A percentile compares a stretch with the other conserved stretches of the same genome.
Evolutionary conservation across 2,888 invertebrate genomes (phyloP).

Genomic region (Pinctada fucata): DNA sequence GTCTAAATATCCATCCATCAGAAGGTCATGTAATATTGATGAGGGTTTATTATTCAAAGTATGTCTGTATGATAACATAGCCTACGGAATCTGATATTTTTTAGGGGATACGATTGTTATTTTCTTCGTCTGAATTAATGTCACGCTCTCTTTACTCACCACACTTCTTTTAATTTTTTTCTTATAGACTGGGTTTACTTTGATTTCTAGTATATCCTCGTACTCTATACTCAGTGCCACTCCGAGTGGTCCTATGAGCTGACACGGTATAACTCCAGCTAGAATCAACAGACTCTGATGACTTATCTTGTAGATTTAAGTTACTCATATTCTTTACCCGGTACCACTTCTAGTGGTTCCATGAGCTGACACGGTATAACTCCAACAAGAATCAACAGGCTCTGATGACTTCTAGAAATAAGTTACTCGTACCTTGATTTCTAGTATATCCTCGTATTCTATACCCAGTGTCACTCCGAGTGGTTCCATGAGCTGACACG

Average conservation of each 20-base stretch:
- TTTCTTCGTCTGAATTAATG: too few species aligned
- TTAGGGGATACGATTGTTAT: too few species aligned
- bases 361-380: constrained; percentile 47
- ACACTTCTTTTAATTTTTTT: too few species aligned
- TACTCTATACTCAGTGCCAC: constrained; percentile 50
- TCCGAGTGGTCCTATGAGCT: constrained; percentile 48
- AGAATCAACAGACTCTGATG: constrained; percentile 55
- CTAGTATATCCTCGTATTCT: constrained; percentile 51
- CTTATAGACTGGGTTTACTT: not conserved
- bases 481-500: constrained; percentile 46
- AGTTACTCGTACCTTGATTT: constrained; percentile 34
- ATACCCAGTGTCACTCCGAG: constrained; percentile 38
- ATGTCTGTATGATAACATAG: too few species aligned
- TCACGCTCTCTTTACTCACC: too few species aligned
- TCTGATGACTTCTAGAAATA: constrained; percentile 49
- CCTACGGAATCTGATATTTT: too few species aligned
- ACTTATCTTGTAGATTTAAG: constrained; percentile 51
- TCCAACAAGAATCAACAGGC: constrained; percentile 49
- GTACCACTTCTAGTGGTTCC: constrained; percentile 49
- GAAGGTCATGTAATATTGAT: too few species aligned
- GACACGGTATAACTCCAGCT: constrained; percentile 44
- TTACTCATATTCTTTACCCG: constrained; percentile 52
- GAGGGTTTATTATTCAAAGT: too few species aligned
- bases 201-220: constrained; percentile 51
- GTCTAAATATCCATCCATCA: too few species aligned